Base-by-base conservation (phyloP, 2,888 invertebrate genomes). In the Sphinx pinastri region DNA sequence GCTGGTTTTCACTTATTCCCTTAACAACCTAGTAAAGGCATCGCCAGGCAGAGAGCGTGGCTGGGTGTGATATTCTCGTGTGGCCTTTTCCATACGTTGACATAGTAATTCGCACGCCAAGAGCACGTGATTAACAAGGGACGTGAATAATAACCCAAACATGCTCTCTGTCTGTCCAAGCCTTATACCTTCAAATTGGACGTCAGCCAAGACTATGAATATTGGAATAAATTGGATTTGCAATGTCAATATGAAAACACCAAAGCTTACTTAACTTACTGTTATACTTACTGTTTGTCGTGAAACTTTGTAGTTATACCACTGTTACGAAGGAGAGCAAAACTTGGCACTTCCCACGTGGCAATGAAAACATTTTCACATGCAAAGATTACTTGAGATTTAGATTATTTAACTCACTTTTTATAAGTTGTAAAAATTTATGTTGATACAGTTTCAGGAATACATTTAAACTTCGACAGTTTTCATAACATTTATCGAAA, bases 171-270 rank as follows among this genome's bases (percentile, higher is more conserved):
- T 25, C 25, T 25, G 25, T 2, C 25, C 25, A 25, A 25, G 25
- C 25, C 25, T 25, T n/a, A n/a, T n/a, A n/a, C 57, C 57, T 57
- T 25, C 19, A 12, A 57, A 57, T 67, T 75, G 67, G 72, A 38
- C 6, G 38, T 38, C 38, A 38, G 38, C 67, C 72, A 72, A 74
- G 51, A 73, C 73, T 16, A 49, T 75, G 75, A 66, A 57, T 12
- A 31, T 59, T 19, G 47, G 13, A 49, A 63, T 63, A 63, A 63
- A 63, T n/a, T 49, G 19, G 16, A 49, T 49, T 49, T 19, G 49
- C 19, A 49, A 49, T 16, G 16, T 45, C 16, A 60, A 49, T 63
- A 49, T 19, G 12, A 63, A 49, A 12, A 60, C 19, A 16, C 19
- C 49, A 63, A 19, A 63, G 45, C 16, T 60, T 11, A 13, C 7